Base-by-base conservation (phyloP, 2,888 invertebrate species). In the Abscondita cerata region DNA sequence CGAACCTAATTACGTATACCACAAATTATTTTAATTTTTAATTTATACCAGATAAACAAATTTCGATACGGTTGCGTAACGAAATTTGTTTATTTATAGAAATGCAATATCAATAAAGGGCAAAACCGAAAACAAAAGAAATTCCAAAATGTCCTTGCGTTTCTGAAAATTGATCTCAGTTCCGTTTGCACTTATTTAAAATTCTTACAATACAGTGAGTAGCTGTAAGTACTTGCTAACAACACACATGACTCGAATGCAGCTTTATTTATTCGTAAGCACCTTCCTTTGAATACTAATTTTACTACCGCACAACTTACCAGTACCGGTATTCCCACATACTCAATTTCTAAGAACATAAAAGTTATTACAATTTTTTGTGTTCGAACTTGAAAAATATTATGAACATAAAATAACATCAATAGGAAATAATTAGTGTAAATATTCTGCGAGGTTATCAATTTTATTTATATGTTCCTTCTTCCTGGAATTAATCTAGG, bases 141-240 rank as follows among this genome's bases (percentile, higher is more conserved):
- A 69, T 69, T 68, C 69, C 69, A 59, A 67, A 56, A 62, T 63
- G 62, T 61, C 59, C 59, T 63, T 57, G 60, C 59, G 63, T 65
- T 69, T 66, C 67, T 67, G 68, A 65, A 70, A 70, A 68, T 64
- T 58, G 62, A 60, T 62, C 63, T 61, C 59, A 70, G 70, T 70
- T 70, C 70, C 68, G 68, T 68, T 70, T 68, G 68, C 68, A 60
- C 62, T 65, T 55, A 54, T 31, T 64, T 60, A 47, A 64, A 48
- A 64, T 64, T 64, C 64, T 20, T 36, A 51, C 48, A 60, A 36
- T 38, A 19, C 13, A 34, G 41, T 25, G 16, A 13, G 53, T 56
- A 60, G 44, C 57, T 38, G 64, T 60, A 64, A 64, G 60, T 64
- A 41, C 69, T 69, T 66, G 69, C 69, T 69, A 68, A 69, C 69